Conservation (phyloP, 2,113 vertebrate genomes). For the Colinus virginianus region DNA sequence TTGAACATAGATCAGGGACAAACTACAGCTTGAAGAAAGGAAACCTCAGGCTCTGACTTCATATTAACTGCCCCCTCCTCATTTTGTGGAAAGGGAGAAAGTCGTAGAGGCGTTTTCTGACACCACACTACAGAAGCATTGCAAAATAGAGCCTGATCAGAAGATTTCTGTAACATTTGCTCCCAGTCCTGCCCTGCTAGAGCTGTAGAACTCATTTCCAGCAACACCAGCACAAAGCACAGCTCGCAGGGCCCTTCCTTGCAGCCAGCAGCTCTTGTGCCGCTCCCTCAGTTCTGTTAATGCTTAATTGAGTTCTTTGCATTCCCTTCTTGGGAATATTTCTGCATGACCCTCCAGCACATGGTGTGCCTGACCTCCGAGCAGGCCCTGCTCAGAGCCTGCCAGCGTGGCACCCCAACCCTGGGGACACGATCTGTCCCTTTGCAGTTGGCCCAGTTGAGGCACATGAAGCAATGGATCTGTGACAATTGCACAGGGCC, state of each 20-base stretch:
- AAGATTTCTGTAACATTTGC: not conserved
- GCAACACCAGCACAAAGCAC: not conserved
- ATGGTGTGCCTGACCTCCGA: not conserved
- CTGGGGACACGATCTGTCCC: not conserved
- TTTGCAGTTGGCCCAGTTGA: not conserved
- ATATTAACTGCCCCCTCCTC: no score
- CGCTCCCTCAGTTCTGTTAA: not conserved
- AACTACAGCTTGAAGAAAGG: not conserved
- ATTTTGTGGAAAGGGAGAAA: not conserved
- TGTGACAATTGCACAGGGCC: not conserved
- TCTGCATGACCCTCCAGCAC: not conserved
- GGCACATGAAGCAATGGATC: not conserved
- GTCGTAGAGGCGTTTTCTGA: accelerated
- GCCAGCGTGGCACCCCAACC: not conserved
- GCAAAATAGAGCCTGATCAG: not conserved
- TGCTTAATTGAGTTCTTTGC: not conserved
- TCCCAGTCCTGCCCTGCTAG: not conserved
- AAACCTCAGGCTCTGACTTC: not conserved
- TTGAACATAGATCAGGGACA: not conserved
- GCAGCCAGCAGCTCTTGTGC: not conserved
- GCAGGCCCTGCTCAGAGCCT: no score
- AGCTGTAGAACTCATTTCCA: not conserved
- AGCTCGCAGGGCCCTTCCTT: not conserved
- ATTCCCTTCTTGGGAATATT: accelerated
- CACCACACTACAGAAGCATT: accelerated